Conservation (phyloP, 2,888 invertebrate species). For the Minunthozetes semirufus region DNA sequence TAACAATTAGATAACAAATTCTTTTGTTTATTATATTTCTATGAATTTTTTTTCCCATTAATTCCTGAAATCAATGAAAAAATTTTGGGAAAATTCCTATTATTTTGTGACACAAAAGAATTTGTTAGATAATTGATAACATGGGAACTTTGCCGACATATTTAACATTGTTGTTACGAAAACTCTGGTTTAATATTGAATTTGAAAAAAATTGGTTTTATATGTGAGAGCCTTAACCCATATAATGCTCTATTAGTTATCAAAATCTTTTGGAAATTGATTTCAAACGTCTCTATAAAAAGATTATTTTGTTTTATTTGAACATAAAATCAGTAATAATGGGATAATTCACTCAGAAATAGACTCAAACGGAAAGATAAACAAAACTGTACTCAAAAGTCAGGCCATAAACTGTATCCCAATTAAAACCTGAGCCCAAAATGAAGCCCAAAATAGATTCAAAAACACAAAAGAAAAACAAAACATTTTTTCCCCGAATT, state of each 20-base stretch:
- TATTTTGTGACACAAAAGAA: background rate
- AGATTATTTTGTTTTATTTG: background rate
- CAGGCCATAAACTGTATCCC: too few species aligned
- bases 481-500: too few species aligned
- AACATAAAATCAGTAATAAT: background rate
- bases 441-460: background rate
- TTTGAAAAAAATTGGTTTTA: background rate
- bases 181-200: background rate
- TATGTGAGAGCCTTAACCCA: conserved; percentile 2
- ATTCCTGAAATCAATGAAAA: background rate
- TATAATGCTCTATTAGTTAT: conserved; percentile 25
- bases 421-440: background rate
- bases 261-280: background rate
- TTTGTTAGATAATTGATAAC: background rate
- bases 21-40: too few species aligned
- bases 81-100: background rate
- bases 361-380: background rate
- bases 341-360: background rate
- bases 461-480: background rate
- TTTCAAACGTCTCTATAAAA: too few species aligned
- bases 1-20: too few species aligned
- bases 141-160: background rate
- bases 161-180: background rate
- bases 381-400: background rate
- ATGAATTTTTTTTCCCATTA: too few species aligned